phyloP scores from a whole-genome alignment of 1,140 invertebrate genomes.

The Bombus breviceps region DNA sequence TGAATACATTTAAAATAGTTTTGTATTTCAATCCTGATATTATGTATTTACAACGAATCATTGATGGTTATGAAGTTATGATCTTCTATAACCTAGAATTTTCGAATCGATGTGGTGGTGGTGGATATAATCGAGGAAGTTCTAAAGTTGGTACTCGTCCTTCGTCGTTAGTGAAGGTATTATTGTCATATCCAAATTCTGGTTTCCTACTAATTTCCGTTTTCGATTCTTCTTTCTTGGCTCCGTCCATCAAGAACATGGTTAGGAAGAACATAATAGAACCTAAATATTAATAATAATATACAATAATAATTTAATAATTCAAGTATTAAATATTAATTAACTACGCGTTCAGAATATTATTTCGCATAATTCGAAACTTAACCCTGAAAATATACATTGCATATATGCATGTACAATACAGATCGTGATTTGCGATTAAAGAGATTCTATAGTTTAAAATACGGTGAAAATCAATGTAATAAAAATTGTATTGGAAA shows the following conservation, averaged over 20 bases:
- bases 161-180: conserved; percentile 81
- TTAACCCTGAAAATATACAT: too few relatives aligned
- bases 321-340: too few relatives aligned
- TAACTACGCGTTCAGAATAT: too few relatives aligned
- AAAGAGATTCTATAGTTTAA: too few relatives aligned
- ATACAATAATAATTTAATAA: too few relatives aligned
- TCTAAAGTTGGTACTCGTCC: conserved; percentile 75
- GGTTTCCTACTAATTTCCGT: conserved; percentile 19
- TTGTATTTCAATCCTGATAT: background rate
- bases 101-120: conserved; percentile 54
- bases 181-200: conserved; percentile 81
- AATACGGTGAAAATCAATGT: too few relatives aligned
- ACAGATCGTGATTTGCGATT: too few relatives aligned
- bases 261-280: conserved; percentile 88
- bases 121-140: conserved; percentile 74
- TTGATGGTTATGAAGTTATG: background rate
- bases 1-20: too few relatives aligned
- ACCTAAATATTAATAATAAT: conserved; percentile 79
- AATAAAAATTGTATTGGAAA: too few relatives aligned
- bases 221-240: conserved; percentile 75
- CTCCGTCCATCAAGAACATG: conserved; percentile 87
- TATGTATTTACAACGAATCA: conserved; percentile 46
- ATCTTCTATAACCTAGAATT: conserved; percentile 59
- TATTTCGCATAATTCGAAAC: too few relatives aligned
- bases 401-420: too few relatives aligned